Base-by-base conservation (phyloP, 1,140 invertebrate genomes). In the Drosophila nannoptera region DNA sequence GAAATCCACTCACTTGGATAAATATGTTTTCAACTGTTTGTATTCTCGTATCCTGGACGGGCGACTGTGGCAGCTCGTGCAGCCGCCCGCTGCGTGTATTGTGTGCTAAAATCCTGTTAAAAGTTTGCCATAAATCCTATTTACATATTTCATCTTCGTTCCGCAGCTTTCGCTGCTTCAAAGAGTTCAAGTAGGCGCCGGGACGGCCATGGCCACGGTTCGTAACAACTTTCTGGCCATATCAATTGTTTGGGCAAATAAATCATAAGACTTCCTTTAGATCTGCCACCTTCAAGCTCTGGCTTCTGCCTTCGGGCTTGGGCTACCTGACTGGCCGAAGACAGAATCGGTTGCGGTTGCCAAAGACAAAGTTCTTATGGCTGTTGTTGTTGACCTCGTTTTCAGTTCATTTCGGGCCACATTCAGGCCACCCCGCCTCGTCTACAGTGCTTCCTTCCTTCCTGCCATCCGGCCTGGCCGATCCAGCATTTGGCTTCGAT, bases 41-140 rank as follows among this genome's bases (percentile, higher is more conserved):
- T 53, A 68, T 55, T 60, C 16, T 56, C 54, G 46, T 42, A 62
- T 54, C 49, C 58, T 53, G 32, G 14, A 32, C 50, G 43, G 11
- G 4, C 7, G 22, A 22, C 22, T 22, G 22, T 22, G 22, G 32
- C 7, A 2, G 4, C 9, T 33, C 33, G 12, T 58, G 22, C n/a
- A n/a, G n/a, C 35, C 14, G 52, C 55, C 36, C 55, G 35, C 50
- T 55, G 61, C 53, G 53, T 42, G 59, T 50, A 72, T 45, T 61
- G 61, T 75, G 60, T 69, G 75, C 54, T 58, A 67, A 81, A 77
- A 81, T 83, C 73, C 75, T 75, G 75, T 83, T 84, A 84, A 83
- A 83, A 83, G 59, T 83, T 83, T 83, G 69, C 73, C 78, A 83
- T 84, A 83, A 83, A 84, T 83, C 80, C 75, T 73, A 82, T 82